phyloP scores from a whole-genome alignment of 2,888 invertebrate genomes.

The Mystacides longicornis region DNA sequence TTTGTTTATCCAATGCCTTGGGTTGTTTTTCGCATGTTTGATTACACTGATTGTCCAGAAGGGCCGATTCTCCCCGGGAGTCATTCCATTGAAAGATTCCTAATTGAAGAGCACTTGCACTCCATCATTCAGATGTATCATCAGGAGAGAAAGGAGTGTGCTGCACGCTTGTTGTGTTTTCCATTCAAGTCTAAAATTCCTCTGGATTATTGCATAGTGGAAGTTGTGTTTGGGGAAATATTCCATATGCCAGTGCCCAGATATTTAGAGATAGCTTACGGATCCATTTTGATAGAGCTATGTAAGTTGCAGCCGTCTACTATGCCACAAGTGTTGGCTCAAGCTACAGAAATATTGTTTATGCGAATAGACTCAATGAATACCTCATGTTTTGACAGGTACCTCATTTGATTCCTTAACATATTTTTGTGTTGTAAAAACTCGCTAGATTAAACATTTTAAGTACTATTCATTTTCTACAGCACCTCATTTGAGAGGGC shows the following conservation, averaged over 20 bases:
- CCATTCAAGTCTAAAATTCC: constrained; percentile 92
- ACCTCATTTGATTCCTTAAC: constrained; percentile 9
- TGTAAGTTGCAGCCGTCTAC: constrained; percentile 95
- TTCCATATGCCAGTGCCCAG: constrained; percentile 87
- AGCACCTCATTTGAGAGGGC: no score
- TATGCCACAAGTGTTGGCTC: constrained; percentile 95
- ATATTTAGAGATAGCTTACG: constrained; percentile 87
- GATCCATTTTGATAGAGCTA: constrained; percentile 90
- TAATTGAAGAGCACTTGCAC: constrained; percentile 95
- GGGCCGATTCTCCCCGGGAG: constrained; percentile 87
- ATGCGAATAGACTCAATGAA: constrained; percentile 96
- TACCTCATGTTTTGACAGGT: constrained; percentile 90
- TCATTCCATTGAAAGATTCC: constrained; percentile 94
- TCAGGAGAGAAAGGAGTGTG: constrained; percentile 90
- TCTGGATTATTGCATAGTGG: constrained; percentile 95
- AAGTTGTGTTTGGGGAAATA: constrained; percentile 89
- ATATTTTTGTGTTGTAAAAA: no score
- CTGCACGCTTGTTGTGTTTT: constrained; percentile 84
- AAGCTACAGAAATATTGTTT: constrained; percentile 95
- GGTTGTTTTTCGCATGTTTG: constrained; percentile 94
- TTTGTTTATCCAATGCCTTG: constrained; percentile 91
- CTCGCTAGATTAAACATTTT: not conserved
- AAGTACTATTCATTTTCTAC: not conserved
- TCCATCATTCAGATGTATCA: constrained; percentile 86
- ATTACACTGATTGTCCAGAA: constrained; percentile 97